Conservation (phyloP, 1,140 invertebrate species). For the Zelostemma sp. region DNA sequence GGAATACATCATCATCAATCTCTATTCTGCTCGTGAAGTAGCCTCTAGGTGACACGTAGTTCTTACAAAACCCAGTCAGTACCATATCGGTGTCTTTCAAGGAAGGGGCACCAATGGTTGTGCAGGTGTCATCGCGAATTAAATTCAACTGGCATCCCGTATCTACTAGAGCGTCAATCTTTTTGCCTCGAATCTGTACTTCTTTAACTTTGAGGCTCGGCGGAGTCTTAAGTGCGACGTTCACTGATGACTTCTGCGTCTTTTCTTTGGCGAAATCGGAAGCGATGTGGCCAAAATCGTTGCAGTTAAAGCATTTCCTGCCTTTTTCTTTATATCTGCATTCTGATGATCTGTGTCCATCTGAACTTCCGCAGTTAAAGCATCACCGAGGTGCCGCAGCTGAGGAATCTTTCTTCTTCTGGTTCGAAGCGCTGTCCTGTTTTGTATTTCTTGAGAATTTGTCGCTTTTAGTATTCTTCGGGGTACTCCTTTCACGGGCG, state of each 20-base stretch:
- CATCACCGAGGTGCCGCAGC: constrained; percentile 18
- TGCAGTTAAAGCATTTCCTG: constrained; percentile 24
- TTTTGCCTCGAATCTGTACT: neutral
- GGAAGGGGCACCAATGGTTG: neutral
- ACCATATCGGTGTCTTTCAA: constrained; percentile 6
- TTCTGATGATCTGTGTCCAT: constrained; percentile 49
- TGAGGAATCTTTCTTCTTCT: neutral
- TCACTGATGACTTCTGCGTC: neutral
- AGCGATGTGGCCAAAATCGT: constrained; percentile 26
- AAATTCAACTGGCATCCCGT: constrained; percentile 7
- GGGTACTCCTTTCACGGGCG: neutral
- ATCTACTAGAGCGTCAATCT: neutral
- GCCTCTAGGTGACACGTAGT: constrained; percentile 3
- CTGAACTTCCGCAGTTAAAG: constrained; percentile 47
- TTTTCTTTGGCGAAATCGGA: constrained; percentile 13
- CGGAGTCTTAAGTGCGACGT: neutral
- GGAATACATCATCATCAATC: neutral
- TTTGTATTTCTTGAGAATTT: neutral
- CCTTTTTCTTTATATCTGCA: constrained; percentile 26
- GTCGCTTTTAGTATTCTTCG: neutral
- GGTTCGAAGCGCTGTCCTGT: neutral
- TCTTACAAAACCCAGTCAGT: constrained; percentile 5
- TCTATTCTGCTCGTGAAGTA: neutral
- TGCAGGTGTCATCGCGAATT: neutral
- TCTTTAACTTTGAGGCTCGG: neutral